Percentiles rank a stretch among this genome's conserved stretches.
phyloP scores from a whole-genome alignment of 2,797 vertebrate genomes.

The Chromobotia macracanthus region DNA sequence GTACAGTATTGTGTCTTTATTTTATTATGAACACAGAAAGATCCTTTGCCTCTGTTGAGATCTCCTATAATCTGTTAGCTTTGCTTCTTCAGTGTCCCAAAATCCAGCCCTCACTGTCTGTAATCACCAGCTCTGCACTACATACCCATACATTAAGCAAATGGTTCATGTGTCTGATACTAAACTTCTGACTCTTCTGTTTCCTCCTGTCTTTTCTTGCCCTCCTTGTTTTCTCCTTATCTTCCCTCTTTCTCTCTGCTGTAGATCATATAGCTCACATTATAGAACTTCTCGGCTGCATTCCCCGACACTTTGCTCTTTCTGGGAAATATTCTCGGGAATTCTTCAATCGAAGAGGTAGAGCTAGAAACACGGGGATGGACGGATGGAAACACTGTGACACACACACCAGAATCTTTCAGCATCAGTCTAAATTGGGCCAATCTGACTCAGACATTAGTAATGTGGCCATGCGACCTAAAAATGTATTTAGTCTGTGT shows the following conservation, averaged over 20 bases:
- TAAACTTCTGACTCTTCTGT: not conserved
- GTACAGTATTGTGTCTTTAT: too few relatives aligned
- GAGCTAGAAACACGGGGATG: constrained; percentile 83
- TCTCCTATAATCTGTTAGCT: too few relatives aligned
- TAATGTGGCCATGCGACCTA: not conserved
- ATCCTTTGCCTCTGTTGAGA: too few relatives aligned
- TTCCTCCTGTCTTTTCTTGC: constrained; percentile 15
- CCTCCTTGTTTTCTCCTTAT: constrained; percentile 2
- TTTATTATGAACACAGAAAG: too few relatives aligned
- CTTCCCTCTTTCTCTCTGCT: constrained; percentile 70
- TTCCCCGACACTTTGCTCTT: constrained; percentile 99
- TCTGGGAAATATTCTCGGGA: constrained; percentile 99
- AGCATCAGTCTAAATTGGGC: not conserved
- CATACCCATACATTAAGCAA: too few relatives aligned
- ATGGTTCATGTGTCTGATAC: not conserved
- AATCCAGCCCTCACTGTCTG: not conserved
- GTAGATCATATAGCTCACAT: constrained; percentile 99
- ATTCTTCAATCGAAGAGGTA: constrained; percentile 99
- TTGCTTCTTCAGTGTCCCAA: too few relatives aligned
- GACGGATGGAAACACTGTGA: constrained; percentile 48
- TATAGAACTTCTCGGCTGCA: constrained; percentile 99
- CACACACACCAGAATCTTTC: constrained; percentile 17
- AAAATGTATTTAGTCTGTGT: constrained; percentile 65
- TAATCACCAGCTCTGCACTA: too few relatives aligned
- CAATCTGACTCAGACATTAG: not conserved